These are phyloP conservation scores for Cervus canadensis DNA, from an alignment of 2,113 vertebrate species.

Conservation along the genomic window DNA sequence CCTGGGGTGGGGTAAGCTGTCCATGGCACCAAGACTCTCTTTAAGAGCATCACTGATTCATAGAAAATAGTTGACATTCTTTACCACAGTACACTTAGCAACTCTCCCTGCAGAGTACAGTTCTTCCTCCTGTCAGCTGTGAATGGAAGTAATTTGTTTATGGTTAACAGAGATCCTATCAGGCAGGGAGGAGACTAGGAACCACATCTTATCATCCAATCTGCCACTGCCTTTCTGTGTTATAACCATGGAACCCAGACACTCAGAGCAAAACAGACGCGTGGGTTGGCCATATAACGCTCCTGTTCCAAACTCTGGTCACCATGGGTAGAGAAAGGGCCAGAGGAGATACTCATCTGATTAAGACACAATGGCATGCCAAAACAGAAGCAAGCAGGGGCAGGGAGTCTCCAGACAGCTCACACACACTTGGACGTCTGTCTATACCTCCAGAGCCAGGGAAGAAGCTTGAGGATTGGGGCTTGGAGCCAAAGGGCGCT, in stretches of 20 bases:
- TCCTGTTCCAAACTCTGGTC: conserved; percentile 40
- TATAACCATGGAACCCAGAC: conserved; percentile 64
- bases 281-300: not conserved
- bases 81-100: not conserved
- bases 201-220: conserved; percentile 33
- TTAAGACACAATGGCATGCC: conserved; percentile 4
- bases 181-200: conserved; percentile 41
- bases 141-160: conserved; percentile 63
- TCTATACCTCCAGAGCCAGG: not conserved
- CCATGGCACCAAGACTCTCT: not conserved
- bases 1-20: not conserved
- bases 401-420: not conserved
- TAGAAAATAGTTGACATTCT: not conserved
- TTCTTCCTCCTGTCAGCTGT: conserved; percentile 24
- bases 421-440: not conserved
- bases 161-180: conserved; percentile 20
- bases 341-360: conserved; percentile 40
- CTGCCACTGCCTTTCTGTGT: conserved; percentile 49
- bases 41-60: not conserved
- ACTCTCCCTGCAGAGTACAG: not conserved
- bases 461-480: not conserved
- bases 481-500: not conserved
- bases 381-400: conserved; percentile 38
- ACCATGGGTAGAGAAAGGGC: not conserved
- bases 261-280: conserved; percentile 27